phyloP scores from a whole-genome alignment of 1,140 invertebrate genomes.

The Grapholita molesta region DNA sequence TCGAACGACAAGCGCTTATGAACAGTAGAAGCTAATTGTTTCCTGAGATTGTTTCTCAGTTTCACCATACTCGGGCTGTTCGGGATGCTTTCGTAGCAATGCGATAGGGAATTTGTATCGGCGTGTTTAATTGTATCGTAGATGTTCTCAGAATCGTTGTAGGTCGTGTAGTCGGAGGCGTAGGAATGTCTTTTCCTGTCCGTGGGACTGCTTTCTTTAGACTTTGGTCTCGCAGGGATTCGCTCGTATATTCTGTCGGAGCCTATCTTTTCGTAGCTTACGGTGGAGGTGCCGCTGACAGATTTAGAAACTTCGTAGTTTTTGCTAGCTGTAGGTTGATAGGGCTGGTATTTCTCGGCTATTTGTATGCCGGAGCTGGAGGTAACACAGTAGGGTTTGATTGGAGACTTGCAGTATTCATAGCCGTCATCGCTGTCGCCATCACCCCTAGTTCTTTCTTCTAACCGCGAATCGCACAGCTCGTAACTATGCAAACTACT shows the following conservation, averaged over 20 bases:
- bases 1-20: slow-evolving; percentile 69
- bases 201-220: slow-evolving; percentile 57
- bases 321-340: slow-evolving; percentile 34
- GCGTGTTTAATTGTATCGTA: slow-evolving; percentile 80
- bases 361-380: slow-evolving; percentile 67
- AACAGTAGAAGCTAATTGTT: slow-evolving; percentile 48
- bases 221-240: slow-evolving; percentile 55
- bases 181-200: slow-evolving; percentile 58
- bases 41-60: slow-evolving; percentile 58
- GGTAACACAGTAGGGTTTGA: slow-evolving; percentile 64
- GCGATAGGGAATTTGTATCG: slow-evolving; percentile 72
- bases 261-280: slow-evolving; percentile 75
- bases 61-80: slow-evolving; percentile 73
- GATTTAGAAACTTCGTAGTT: slow-evolving; percentile 69
- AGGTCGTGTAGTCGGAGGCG: slow-evolving; percentile 61
- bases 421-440: slow-evolving; percentile 73
- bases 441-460: slow-evolving; percentile 64
- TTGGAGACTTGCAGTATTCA: slow-evolving; percentile 72
- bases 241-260: slow-evolving; percentile 73
- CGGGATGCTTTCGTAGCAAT: slow-evolving; percentile 80
- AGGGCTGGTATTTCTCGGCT: slow-evolving; percentile 58
- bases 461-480: slow-evolving; percentile 58
- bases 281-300: slow-evolving; percentile 67
- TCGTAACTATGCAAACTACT: slow-evolving; percentile 73
- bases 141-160: slow-evolving; percentile 78